Base-by-base conservation (phyloP, 2,797 vertebrate species). In the Lacerta viridis region DNA sequence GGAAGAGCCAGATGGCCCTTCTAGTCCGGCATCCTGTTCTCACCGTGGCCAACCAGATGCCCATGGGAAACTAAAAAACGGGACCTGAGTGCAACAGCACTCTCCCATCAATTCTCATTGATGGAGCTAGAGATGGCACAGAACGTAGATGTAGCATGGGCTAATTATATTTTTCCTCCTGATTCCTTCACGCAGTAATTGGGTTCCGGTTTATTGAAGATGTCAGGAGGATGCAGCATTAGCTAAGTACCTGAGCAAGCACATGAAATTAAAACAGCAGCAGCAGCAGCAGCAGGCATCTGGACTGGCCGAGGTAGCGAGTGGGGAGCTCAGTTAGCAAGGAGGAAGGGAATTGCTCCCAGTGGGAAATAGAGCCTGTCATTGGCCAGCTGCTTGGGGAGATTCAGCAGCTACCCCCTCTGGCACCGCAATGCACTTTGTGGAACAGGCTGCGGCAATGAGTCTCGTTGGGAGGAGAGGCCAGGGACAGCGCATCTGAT, bases 141-240 rank as follows among this genome's bases (percentile, higher is more conserved):
- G 90, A 88, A 78, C 1, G 15, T 92, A 91, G 94, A 95, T 95
- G 92, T 94, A 93, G 94, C 91, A 92, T 82, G 89, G 91, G 91
- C 94, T 96, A 96, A 96, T 96, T 96, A 94, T 93, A 91, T 96
- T 96, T 96, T 1, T 90, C 94, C 96, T 96, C 94, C 94, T 91
- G 90, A 96, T 96, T 96, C 95, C 95, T 94, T 94, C 95, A 93
- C 90, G 86, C 29, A 0, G 92, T 96, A 97, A 97, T 96, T 96
- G 96, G 95, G 94, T 95, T 96, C 95, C 96, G 95, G 97, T 97
- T 95, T 96, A 96, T 95, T 94, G 95, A 92, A 91, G 88, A 77
- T 80, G 3, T 93, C 95, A 93, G 91, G 93, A 91, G 90, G 90
- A 91, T 88, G 90, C 86, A 33, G 93, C 90, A 93, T 96, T 96